phyloP scores from a whole-genome alignment of 2,888 invertebrate genomes.

The Sminthurinus aureus region DNA sequence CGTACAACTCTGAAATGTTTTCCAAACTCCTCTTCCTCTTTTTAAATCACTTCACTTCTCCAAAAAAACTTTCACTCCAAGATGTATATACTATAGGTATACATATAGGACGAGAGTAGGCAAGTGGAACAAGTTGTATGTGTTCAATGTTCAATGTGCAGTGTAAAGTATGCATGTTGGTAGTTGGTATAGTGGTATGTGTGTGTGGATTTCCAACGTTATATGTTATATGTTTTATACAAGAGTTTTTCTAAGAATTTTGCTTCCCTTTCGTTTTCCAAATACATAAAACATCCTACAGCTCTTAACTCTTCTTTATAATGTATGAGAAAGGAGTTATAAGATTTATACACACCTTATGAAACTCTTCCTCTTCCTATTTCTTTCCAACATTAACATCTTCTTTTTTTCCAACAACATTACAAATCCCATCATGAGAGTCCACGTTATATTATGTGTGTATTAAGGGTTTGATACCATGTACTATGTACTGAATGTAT shows the following conservation, averaged over 20 bases:
- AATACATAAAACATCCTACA: constrained; percentile 5
- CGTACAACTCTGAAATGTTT: not conserved
- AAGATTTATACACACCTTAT: not conserved
- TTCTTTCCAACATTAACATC: no score
- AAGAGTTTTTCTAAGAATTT: not conserved
- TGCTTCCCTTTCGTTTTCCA: not conserved
- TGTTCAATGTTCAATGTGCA: no score
- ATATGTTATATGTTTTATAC: no score
- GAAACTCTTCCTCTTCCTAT: not conserved
- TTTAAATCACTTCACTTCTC: not conserved
- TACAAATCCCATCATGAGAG: no score
- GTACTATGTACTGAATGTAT: no score
- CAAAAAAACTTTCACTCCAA: not conserved
- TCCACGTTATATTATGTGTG: no score
- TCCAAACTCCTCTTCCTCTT: not conserved
- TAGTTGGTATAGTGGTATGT: no score
- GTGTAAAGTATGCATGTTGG: no score
- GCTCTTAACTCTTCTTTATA: constrained; percentile 10
- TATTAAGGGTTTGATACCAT: no score
- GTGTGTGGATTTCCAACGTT: not conserved
- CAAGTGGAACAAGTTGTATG: not conserved
- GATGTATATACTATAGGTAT: not conserved
- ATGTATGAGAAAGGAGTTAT: constrained; percentile 6
- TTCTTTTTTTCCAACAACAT: no score
- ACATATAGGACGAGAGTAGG: no score